These are phyloP conservation scores for Halcyon senegalensis DNA, from an alignment of 2,113 vertebrate genomes.

Conservation along the genomic window DNA sequence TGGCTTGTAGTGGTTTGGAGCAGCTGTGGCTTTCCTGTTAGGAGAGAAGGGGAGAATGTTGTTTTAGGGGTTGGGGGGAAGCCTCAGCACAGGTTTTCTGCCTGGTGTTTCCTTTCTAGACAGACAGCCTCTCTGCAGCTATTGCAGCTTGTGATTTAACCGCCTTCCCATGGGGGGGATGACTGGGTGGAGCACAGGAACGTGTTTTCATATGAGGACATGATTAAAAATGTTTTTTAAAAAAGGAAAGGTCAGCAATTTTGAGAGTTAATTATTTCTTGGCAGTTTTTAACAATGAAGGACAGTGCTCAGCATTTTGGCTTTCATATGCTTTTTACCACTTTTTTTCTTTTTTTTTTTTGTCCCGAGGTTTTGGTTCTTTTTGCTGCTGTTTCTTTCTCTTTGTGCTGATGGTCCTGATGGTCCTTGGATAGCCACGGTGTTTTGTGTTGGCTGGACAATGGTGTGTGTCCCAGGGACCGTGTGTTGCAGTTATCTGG, in stretches of 20 bases:
- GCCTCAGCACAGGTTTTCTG: neutral
- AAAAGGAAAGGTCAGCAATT: neutral
- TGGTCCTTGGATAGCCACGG: neutral
- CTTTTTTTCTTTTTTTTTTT: neutral
- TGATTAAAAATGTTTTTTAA: neutral
- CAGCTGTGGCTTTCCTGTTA: neutral
- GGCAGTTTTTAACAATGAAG: neutral
- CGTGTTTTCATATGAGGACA: neutral
- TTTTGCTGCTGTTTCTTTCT: neutral
- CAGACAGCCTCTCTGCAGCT: neutral
- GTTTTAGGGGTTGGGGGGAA: neutral
- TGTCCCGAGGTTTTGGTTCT: neutral
- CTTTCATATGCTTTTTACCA: neutral
- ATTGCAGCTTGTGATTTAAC: neutral
- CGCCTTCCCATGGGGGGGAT: neutral
- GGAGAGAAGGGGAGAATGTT: neutral
- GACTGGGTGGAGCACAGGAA: neutral
- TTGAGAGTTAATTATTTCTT: neutral
- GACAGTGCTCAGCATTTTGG: neutral
- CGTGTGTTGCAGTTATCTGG: neutral
- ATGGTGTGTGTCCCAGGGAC: neutral
- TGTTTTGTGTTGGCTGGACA: slow-evolving; percentile 4
- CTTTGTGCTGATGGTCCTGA: neutral
- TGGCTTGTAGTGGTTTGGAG: neutral
- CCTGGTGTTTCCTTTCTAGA: neutral